phyloP scores from a whole-genome alignment of 2,797 vertebrate genomes.

The Mus minutoides region DNA sequence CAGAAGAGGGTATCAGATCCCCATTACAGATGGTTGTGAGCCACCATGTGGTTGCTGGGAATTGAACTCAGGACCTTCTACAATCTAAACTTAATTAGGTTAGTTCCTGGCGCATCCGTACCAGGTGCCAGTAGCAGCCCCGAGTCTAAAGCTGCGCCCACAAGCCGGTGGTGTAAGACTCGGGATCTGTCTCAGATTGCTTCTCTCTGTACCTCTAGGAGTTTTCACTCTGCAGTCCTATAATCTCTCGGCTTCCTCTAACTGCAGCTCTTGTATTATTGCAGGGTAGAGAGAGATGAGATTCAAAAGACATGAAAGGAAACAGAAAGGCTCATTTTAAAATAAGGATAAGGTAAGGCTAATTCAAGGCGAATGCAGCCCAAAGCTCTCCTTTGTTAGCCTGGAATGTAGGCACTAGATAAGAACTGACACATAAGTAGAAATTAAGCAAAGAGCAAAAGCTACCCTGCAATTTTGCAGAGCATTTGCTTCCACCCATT shows the following conservation, averaged over 20 bases:
- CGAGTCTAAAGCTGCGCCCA: not conserved
- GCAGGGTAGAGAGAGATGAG: not conserved
- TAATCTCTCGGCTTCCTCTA: not conserved
- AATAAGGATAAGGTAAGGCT: slow-evolving; percentile 28
- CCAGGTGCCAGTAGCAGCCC: not conserved
- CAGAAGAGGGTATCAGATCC: too few species aligned
- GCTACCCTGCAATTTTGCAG: slow-evolving; percentile 5
- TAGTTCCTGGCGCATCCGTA: not conserved
- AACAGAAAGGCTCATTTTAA: slow-evolving; percentile 49
- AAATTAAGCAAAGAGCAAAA: slow-evolving; percentile 60
- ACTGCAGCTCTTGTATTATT: slow-evolving; percentile 12
- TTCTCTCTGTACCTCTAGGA: not conserved
- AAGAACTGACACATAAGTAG: not conserved
- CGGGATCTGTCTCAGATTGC: not conserved
- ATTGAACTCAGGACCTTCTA: not conserved
- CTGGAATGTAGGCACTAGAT: not conserved
- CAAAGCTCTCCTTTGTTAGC: slow-evolving; percentile 30
- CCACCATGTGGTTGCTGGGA: too few species aligned
- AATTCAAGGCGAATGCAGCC: slow-evolving; percentile 25
- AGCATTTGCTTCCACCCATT: not conserved
- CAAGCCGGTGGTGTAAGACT: not conserved
- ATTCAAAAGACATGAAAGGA: slow-evolving; percentile 41
- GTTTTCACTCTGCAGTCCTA: not conserved
- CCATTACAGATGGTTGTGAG: too few species aligned
- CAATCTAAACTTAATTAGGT: not conserved